Conservation (phyloP, 2,113 vertebrate species). For the Chlamydotis undulata region DNA sequence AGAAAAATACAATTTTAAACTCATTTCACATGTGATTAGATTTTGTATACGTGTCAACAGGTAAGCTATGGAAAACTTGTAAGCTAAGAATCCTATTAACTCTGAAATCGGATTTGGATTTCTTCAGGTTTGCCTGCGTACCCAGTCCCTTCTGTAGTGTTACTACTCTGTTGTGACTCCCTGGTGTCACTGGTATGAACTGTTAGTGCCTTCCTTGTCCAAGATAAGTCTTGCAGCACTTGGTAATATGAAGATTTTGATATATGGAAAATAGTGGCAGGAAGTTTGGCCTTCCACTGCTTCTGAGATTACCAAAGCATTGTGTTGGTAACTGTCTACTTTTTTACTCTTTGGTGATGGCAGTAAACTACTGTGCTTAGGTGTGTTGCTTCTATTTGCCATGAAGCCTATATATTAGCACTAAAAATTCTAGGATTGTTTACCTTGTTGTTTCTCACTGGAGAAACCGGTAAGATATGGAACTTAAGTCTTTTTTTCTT, state of each 20-base stretch:
- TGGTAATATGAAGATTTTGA: not conserved
- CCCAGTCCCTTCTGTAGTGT: not conserved
- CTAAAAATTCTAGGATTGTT: not conserved
- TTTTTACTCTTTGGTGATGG: not conserved
- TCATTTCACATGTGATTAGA: not conserved
- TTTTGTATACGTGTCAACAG: not conserved
- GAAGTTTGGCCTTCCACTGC: not conserved
- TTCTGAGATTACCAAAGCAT: not conserved
- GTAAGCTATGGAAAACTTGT: not conserved
- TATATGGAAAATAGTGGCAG: not conserved
- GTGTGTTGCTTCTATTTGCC: not conserved
- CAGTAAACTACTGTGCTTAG: not conserved
- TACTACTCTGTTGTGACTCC: not conserved
- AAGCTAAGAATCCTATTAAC: not conserved
- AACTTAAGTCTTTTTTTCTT: not conserved
- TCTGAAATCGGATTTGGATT: not conserved
- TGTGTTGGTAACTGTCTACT: not conserved
- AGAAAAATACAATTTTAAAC: not conserved
- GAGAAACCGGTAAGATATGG: not conserved
- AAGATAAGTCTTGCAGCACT: not conserved
- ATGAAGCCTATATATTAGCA: not conserved
- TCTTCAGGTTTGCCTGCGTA: not conserved
- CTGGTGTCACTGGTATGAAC: not conserved
- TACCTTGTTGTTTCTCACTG: not conserved
- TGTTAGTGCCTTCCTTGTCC: not conserved